These are phyloP conservation scores for Gopherus flavomarginatus DNA, from an alignment of 2,113 vertebrate genomes.

Conservation along the genomic window DNA sequence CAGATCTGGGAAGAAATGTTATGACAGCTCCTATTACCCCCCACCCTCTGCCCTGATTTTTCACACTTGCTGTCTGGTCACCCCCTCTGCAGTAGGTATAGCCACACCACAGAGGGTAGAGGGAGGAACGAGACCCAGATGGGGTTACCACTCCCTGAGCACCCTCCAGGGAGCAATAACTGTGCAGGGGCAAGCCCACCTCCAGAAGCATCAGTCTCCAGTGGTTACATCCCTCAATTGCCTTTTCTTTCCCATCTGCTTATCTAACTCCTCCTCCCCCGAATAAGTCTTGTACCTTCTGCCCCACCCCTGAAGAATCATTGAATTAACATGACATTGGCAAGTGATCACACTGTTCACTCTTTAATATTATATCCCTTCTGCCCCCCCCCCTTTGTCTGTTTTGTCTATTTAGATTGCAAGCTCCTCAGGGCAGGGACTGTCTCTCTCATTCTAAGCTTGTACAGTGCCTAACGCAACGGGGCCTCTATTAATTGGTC, in stretches of 20 bases:
- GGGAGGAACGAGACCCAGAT: conserved; percentile 30
- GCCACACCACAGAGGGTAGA: neutral
- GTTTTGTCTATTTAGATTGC: conserved; percentile 15
- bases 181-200: neutral
- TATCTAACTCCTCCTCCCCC: neutral
- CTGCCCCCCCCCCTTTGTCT: neutral
- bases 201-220: neutral
- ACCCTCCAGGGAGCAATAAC: neutral
- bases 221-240: neutral
- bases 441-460: conserved; percentile 28
- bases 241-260: neutral
- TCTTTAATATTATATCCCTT: conserved; percentile 33
- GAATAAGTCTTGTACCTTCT: conserved; percentile 1
- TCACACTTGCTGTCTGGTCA: too few species aligned
- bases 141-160: neutral
- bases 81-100: conserved; percentile 53
- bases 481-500: neutral
- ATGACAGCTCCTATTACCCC: too few species aligned
- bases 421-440: conserved; percentile 22
- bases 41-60: too few species aligned
- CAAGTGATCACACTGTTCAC: conserved; percentile 37
- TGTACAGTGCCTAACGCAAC: neutral
- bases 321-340: conserved; percentile 66
- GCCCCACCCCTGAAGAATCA: conserved; percentile 46
- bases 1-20: too few species aligned